Percentiles rank a stretch among this genome's conserved stretches.
Conservation (phyloP, 2,888 invertebrate species). For the Drosophila ustulata region DNA sequence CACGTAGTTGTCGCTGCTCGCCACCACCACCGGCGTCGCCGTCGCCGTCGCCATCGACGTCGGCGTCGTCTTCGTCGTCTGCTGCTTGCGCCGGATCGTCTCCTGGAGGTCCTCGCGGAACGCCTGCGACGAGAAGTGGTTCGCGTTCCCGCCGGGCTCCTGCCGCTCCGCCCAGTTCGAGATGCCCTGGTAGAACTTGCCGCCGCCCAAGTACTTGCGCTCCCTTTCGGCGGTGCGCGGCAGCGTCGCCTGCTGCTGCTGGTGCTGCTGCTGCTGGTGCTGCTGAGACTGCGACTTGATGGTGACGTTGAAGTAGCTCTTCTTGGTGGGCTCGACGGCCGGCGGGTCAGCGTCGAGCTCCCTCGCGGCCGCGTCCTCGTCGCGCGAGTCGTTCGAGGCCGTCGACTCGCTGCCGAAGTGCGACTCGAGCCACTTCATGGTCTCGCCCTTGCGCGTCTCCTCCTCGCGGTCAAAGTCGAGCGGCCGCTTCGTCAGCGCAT, state of each 20-base stretch:
- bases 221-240: constrained; percentile 60
- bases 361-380: constrained; percentile 82
- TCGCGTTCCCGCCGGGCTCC: constrained; percentile 33
- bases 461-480: constrained; percentile 95
- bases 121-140: constrained; percentile 84
- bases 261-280: neutral
- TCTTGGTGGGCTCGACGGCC: constrained; percentile 87
- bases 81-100: constrained; percentile 83
- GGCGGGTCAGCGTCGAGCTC: constrained; percentile 80
- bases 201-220: constrained; percentile 73
- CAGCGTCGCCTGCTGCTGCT: constrained; percentile 8
- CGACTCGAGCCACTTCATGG: constrained; percentile 95
- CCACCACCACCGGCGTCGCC: constrained; percentile 60
- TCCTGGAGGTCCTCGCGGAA: constrained; percentile 85
- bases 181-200: constrained; percentile 90
- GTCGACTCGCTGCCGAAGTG: constrained; percentile 95
- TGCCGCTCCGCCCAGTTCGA: constrained; percentile 88
- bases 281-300: constrained; percentile 87
- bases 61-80: constrained; percentile 69
- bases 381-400: constrained; percentile 88
- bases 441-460: constrained; percentile 94
- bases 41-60: constrained; percentile 45
- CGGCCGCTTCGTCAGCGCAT: constrained; percentile 92
- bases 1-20: constrained; percentile 74
- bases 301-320: constrained; percentile 91